These are phyloP conservation scores for Dryococelus australis DNA, from an alignment of 2,888 invertebrate genomes.

Conservation along the genomic window DNA sequence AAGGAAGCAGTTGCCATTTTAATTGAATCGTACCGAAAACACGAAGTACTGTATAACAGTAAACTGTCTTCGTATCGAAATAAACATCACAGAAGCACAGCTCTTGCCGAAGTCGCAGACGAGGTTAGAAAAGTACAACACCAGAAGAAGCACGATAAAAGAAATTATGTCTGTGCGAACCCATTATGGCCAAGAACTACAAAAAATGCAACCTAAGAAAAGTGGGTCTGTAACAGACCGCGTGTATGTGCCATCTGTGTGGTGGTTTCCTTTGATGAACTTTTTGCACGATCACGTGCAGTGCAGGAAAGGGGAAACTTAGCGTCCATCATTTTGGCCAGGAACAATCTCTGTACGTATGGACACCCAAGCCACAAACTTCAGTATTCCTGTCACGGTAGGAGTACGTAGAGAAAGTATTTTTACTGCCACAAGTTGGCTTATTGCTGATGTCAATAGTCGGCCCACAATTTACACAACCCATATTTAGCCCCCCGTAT, in stretches of 20 bases:
- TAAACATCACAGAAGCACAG: no score
- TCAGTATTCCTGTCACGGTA: neutral
- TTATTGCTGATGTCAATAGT: no score
- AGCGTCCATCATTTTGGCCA: neutral
- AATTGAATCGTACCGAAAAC: no score
- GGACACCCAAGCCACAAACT: neutral
- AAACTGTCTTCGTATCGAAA: no score
- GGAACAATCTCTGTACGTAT: neutral
- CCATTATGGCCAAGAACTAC: neutral
- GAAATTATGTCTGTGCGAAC: neutral
- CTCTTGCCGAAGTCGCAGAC: neutral
- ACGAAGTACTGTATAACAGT: no score
- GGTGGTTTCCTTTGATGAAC: neutral
- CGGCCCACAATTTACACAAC: no score
- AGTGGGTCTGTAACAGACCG: neutral
- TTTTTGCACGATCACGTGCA: neutral
- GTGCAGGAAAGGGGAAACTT: neutral
- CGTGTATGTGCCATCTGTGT: neutral
- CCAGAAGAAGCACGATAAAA: no score
- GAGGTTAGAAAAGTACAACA: neutral
- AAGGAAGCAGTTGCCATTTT: no score
- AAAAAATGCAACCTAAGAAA: neutral
- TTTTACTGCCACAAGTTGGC: neutral
- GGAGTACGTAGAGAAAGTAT: neutral
- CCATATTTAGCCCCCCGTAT: no score